These are phyloP conservation scores for Pteruthius melanotis DNA, from an alignment of 2,113 vertebrate species.

Conservation along the genomic window DNA sequence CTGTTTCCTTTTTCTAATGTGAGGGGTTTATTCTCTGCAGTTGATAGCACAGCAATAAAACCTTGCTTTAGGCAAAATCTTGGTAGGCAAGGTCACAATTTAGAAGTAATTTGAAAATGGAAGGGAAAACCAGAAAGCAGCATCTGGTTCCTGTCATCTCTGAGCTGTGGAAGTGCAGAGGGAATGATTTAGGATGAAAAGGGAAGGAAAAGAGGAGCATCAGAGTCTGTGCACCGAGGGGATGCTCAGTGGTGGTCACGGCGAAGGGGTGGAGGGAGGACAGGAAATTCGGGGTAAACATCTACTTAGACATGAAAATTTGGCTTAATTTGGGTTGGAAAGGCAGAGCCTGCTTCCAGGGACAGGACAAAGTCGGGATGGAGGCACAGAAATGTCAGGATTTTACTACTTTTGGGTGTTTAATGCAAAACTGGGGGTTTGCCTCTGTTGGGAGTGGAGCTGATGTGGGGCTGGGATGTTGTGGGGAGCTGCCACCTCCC, in stretches of 20 bases:
- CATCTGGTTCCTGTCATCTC: neutral
- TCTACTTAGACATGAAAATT: neutral
- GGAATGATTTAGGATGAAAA: neutral
- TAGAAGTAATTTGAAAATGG: slow-evolving; percentile 15
- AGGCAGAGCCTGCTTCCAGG: neutral
- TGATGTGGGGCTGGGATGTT: rapidly evolving
- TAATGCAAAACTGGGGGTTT: neutral
- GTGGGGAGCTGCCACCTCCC: neutral
- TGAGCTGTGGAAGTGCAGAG: neutral
- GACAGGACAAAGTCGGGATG: neutral
- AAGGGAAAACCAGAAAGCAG: neutral
- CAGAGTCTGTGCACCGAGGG: neutral
- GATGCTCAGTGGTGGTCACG: neutral
- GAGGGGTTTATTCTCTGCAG: slow-evolving; percentile 24
- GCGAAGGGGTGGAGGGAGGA: neutral
- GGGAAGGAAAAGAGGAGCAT: neutral
- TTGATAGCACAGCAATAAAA: slow-evolving; percentile 35
- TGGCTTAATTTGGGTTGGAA: neutral
- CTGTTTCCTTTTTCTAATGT: slow-evolving; percentile 29
- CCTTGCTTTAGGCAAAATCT: slow-evolving; percentile 26
- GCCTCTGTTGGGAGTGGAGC: neutral
- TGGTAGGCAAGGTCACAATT: slow-evolving; percentile 48
- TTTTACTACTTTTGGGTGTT: neutral
- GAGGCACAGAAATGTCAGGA: neutral
- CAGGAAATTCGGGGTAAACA: neutral